Base-by-base conservation (phyloP, 1,140 invertebrate genomes). In the Eriosoma lanigerum region DNA sequence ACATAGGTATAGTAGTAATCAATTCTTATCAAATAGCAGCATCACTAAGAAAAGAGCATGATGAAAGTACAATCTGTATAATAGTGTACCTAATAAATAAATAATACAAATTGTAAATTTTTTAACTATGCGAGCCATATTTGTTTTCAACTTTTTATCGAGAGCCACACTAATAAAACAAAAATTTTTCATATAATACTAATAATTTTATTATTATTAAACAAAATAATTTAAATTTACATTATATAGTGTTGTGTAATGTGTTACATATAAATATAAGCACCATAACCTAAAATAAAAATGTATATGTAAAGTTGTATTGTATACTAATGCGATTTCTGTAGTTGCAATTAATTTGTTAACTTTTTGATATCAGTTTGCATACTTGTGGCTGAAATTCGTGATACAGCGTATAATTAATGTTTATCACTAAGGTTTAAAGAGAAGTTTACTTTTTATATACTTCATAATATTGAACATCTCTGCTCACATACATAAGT, bases 81-180 rank as follows among this genome's bases (percentile, higher is more conserved):
- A n/a, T n/a, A n/a, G n/a, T n/a, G n/a, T n/a, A n/a, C n/a, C n/a
- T n/a, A n/a, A n/a, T n/a, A n/a, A n/a, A n/a, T n/a, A n/a, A n/a
- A n/a, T n/a, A n/a, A n/a, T n/a, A n/a, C n/a, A n/a, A n/a, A n/a
- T n/a, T n/a, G 44, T 21, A 70, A 70, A 19, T 44, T 50, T 48
- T 50, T 48, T 19, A 68, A 46, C 19, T 3, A 68, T 2, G 38
- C 5, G n/a, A 8, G 38, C 19, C 32, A 66, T 21, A 24, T 64
- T 44, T 68, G n/a, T 68, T 68, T 48, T 68, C 64, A 68, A 68
- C 5, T 68, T 13, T 44, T 48, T n/a, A 24, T 68, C 9, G 12
- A 68, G n/a, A 10, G 3, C 5, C 64, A 48, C n/a, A 68, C 46
- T 68, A 46, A 44, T 32, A 21, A 68, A 32, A 64, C 29, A 26